phyloP scores from a whole-genome alignment of 2,888 invertebrate genomes.

The Cylindroiulus punctatus region DNA sequence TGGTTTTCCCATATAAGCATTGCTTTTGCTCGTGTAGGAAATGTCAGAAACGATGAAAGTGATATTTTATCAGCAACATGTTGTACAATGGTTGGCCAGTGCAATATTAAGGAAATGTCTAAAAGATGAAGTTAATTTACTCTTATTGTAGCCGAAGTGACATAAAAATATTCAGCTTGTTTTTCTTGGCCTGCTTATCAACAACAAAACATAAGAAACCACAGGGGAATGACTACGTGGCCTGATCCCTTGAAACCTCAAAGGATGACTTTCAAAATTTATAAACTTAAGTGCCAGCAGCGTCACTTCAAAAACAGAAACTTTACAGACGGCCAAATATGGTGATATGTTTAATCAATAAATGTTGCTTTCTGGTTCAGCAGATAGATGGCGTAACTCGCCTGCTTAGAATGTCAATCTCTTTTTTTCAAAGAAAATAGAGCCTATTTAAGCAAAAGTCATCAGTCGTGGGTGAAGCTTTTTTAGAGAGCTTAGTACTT shows the following conservation, averaged over 20 bases:
- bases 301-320: slow-evolving; percentile 22
- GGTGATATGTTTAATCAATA: slow-evolving; percentile 15
- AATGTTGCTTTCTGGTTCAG: not conserved
- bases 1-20: too few relatives aligned
- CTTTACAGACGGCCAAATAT: slow-evolving; percentile 2
- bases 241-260: slow-evolving; percentile 24
- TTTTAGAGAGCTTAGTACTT: not conserved
- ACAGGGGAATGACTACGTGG: not conserved
- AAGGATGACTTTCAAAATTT: slow-evolving; percentile 29
- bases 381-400: not conserved
- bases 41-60: too few relatives aligned
- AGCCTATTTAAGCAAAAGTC: not conserved
- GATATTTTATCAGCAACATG: too few relatives aligned
- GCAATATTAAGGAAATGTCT: not conserved
- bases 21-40: too few relatives aligned
- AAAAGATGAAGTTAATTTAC: not conserved
- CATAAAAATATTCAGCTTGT: not conserved
- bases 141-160: not conserved
- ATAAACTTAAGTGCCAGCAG: not conserved
- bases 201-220: slow-evolving; percentile 4
- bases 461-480: not conserved
- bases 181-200: slow-evolving; percentile 15
- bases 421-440: not conserved
- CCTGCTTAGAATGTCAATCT: not conserved
- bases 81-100: too few relatives aligned